Conservation (phyloP, 2,888 invertebrate genomes). For the Sinodicranocentrus sp. region DNA sequence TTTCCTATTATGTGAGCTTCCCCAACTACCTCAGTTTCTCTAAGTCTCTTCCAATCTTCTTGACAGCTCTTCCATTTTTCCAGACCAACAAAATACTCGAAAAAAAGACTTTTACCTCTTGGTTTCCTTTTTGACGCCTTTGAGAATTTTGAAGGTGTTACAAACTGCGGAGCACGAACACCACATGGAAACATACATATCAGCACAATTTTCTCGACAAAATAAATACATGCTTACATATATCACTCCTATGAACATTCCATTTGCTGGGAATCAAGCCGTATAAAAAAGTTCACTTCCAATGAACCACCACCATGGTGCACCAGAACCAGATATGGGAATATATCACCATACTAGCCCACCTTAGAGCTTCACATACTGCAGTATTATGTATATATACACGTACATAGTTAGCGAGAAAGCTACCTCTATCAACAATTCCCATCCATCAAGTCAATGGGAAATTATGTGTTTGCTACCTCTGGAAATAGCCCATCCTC, state of each 20-base stretch:
- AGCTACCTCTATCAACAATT: constrained; percentile 39
- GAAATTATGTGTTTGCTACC: constrained; percentile 53
- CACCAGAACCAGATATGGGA: too few relatives aligned
- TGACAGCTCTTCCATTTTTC: constrained; percentile 22
- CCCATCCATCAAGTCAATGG: constrained; percentile 54
- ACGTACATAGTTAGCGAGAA: neutral
- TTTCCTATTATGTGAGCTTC: neutral
- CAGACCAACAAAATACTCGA: constrained; percentile 27
- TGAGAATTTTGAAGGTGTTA: constrained; percentile 41
- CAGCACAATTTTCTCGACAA: neutral
- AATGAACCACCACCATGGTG: too few relatives aligned
- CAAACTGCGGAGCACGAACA: constrained; percentile 30
- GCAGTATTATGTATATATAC: too few relatives aligned
- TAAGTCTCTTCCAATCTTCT: constrained; percentile 35
- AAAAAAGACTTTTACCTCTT: constrained; percentile 40
- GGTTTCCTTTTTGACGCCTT: constrained; percentile 39
- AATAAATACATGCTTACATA: neutral
- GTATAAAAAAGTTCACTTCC: constrained; percentile 4
- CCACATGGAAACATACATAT: neutral
- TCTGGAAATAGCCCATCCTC: constrained; percentile 40
- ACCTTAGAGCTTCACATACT: too few relatives aligned
- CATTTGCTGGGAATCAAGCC: neutral
- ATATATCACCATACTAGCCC: too few relatives aligned
- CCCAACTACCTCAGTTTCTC: neutral
- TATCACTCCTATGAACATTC: neutral